phyloP scores from a whole-genome alignment of 2,888 invertebrate species.

The Pterobdella sp. region DNA sequence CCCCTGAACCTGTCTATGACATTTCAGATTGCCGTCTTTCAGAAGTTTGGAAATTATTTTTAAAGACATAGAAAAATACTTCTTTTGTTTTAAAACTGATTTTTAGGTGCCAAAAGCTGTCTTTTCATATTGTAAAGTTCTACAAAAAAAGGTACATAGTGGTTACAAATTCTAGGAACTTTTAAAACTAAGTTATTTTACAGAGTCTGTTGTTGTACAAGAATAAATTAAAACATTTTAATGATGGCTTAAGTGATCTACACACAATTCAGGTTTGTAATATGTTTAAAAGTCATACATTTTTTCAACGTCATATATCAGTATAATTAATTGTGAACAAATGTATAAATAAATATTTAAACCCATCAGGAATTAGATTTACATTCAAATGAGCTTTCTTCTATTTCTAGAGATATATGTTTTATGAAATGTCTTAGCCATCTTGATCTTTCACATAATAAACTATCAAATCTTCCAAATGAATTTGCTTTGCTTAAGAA shows the following conservation, averaged over 20 bases:
- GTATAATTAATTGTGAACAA: not conserved
- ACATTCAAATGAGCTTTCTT: constrained; percentile 64
- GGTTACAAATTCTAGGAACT: not conserved
- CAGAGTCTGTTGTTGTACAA: constrained; percentile 55
- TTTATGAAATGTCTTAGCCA: constrained; percentile 32
- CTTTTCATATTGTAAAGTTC: constrained; percentile 71
- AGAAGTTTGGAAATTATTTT: constrained; percentile 44
- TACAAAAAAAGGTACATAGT: constrained; percentile 61
- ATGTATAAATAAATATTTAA: not conserved
- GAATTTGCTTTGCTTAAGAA: constrained; percentile 25
- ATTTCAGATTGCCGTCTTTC: constrained; percentile 69
- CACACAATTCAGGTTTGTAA: constrained; percentile 58
- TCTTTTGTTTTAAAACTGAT: not conserved
- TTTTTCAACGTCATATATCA: no score
- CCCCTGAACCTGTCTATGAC: constrained; percentile 73
- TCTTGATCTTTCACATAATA: constrained; percentile 32
- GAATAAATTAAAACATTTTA: constrained; percentile 64
- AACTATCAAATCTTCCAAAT: constrained; percentile 30
- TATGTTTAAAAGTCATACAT: not conserved
- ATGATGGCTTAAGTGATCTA: constrained; percentile 67
- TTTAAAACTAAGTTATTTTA: constrained; percentile 21
- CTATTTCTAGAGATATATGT: constrained; percentile 62
- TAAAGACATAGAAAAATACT: not conserved
- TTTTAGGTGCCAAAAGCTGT: constrained; percentile 65
- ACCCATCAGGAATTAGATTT: constrained; percentile 62